Percentiles rank a stretch among this genome's conserved stretches.
Evolutionary conservation across 37 sponge, comb jelly and placozoan species (phyloP).

Genomic region (Oscarella lobularis): DNA sequence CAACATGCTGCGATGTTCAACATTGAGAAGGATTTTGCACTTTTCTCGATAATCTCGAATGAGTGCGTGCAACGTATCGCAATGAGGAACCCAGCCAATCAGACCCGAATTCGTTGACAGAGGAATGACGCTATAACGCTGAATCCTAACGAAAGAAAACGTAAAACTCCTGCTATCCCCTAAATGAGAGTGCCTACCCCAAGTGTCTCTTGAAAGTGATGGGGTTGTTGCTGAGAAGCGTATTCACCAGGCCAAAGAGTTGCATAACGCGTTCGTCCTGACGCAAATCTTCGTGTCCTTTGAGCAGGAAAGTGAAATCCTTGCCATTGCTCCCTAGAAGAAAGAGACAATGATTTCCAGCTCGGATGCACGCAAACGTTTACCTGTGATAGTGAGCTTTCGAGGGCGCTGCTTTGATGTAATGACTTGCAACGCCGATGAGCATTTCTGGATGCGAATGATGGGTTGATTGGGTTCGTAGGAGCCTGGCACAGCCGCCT

Average conservation of each 20-base stretch:
- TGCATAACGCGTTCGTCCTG: slow-evolving; percentile 99
- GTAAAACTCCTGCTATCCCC: neutral
- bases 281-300: slow-evolving; percentile 93
- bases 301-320: slow-evolving; percentile 89
- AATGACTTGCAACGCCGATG: slow-evolving; percentile 77
- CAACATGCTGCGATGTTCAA: slow-evolving; percentile 86
- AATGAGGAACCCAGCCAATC: slow-evolving; percentile 96
- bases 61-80: slow-evolving; percentile 94
- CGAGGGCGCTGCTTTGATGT: slow-evolving; percentile 91
- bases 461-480: slow-evolving; percentile 79
- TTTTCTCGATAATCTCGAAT: slow-evolving; percentile 93
- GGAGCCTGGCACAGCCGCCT: slow-evolving; percentile 88
- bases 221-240: slow-evolving; percentile 72
- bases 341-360: neutral
- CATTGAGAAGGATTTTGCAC: slow-evolving; percentile 81
- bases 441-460: slow-evolving; percentile 66
- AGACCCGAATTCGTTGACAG: slow-evolving; percentile 94
- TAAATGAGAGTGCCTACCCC: slow-evolving; percentile 14
- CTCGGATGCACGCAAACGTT: neutral
- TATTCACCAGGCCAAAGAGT: slow-evolving; percentile 95
- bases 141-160: slow-evolving; percentile 41
- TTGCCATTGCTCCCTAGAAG: slow-evolving; percentile 76
- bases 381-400: slow-evolving; percentile 84
- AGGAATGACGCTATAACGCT: slow-evolving; percentile 91
- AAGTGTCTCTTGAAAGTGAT: slow-evolving; percentile 88